Conservation (phyloP, 1,140 invertebrate species). For the Bombus superbus region DNA sequence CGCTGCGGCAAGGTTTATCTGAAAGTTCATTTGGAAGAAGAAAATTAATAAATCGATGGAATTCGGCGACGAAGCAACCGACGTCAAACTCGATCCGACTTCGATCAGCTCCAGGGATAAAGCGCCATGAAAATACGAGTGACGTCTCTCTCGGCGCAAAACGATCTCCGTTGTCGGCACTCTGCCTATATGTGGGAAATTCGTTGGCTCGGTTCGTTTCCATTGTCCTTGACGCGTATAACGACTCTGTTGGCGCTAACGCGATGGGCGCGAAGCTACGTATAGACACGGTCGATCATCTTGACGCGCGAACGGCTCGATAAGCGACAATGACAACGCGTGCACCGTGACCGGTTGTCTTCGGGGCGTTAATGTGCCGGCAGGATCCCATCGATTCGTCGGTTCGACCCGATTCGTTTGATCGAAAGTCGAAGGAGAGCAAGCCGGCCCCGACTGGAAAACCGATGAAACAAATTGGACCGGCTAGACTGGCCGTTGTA, state of each 20-base stretch:
- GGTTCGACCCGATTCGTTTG: constrained; percentile 3
- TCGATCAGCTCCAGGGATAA: background rate
- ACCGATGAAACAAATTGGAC: constrained; percentile 35
- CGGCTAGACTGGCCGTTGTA: background rate
- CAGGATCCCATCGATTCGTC: constrained; percentile 13
- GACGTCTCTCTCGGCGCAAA: too few relatives aligned
- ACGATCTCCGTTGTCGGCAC: too few relatives aligned
- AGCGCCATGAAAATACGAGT: too few relatives aligned
- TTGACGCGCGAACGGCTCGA: background rate
- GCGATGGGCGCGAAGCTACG: background rate
- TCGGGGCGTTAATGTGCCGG: constrained; percentile 8
- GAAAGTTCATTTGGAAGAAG: background rate
- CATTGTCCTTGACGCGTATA: background rate
- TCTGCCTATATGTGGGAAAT: background rate
- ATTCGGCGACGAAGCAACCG: background rate
- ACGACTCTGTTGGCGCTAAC: constrained; percentile 3
- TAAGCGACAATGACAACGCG: constrained; percentile 33
- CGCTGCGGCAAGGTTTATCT: background rate
- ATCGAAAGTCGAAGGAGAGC: too few relatives aligned
- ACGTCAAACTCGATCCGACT: background rate
- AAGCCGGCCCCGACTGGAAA: background rate
- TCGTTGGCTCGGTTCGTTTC: background rate
- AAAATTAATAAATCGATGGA: background rate
- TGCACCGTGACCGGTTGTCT: constrained; percentile 27
- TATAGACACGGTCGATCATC: constrained; percentile 51